Evolutionary conservation across 2,113 vertebrate species (phyloP), one percentile per base, ranked within the genome.

Genomic region (Vulpes ferrilata): DNA sequence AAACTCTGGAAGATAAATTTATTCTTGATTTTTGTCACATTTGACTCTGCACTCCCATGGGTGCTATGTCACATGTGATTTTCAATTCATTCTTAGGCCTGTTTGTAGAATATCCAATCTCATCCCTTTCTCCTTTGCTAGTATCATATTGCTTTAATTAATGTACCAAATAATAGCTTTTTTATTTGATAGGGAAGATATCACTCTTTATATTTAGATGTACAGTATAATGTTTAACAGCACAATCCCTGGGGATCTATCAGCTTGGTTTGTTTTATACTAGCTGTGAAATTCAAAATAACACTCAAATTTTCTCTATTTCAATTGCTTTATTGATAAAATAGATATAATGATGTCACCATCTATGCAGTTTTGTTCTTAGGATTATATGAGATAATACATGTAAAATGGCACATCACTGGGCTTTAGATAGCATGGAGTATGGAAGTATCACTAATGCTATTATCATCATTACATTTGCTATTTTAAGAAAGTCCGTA

Each of bases 1-100:
- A 90, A 94, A 88, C 11, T 38, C 7, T 38, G 4, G 6, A 48
- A 84, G 20, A 64, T 2, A 93, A 80, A 35, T 35, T 11, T 64
- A n/a, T 80, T 67, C 43, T 8, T 27, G 15, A 12, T 35, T 87
- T 92, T 97, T 91, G 20, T 23, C 12, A 35, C 11, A 48, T 27
- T 30, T 55, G 25, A 80, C 11, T 48, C 5, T 9, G 0, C 0
- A 53, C 0, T 91, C 16, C 5, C 9, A 59, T 81, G 43, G 5
- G 1, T 74, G 0, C n/a, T 80, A 27, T 48, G 27, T 92, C 57
- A 74, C 12, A 90, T 5, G 59, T 11, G 19, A 35, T n/a, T 92
- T 88, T 74, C 81, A 55, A 71, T 88, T 30, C 6, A 43, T 90
- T 84, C 25, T 86, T 32, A 0, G 13, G 8, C 4, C 3, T 55